Conservation (phyloP, 2,888 invertebrate genomes). For the Apamea monoglypha region DNA sequence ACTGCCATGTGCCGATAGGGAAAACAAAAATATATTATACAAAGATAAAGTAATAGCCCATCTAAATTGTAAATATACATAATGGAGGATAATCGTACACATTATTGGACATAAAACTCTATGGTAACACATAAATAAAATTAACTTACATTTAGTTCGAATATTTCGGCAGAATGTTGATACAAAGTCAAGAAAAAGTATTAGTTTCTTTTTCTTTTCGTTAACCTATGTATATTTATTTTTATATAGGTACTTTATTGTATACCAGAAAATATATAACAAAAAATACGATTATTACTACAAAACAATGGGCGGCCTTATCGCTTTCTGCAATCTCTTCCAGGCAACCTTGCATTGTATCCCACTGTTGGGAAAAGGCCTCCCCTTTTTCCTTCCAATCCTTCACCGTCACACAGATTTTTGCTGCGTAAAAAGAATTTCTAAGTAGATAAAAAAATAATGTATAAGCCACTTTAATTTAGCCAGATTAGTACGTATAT, state of each 20-base stretch:
- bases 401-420: too few species aligned
- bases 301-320: too few species aligned
- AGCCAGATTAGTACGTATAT: not conserved
- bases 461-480: not conserved
- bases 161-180: slow-evolving; percentile 18
- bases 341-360: too few species aligned
- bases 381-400: too few species aligned
- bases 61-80: slow-evolving; percentile 58
- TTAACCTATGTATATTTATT: too few species aligned
- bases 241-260: too few species aligned
- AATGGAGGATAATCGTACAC: slow-evolving; percentile 52
- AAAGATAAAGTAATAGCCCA: slow-evolving; percentile 42
- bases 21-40: slow-evolving; percentile 36
- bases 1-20: slow-evolving; percentile 24
- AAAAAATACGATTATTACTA: too few species aligned
- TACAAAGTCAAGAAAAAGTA: not conserved
- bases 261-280: too few species aligned
- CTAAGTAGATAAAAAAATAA: not conserved
- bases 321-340: too few species aligned
- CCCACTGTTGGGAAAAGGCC: too few species aligned
- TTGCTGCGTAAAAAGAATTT: not conserved
- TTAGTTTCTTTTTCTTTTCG: not conserved
- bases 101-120: slow-evolving; percentile 55
- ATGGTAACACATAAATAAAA: slow-evolving; percentile 53
- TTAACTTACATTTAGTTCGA: slow-evolving; percentile 18